phyloP scores from a whole-genome alignment of 2,113 vertebrate genomes.

The Vimba vimba region DNA sequence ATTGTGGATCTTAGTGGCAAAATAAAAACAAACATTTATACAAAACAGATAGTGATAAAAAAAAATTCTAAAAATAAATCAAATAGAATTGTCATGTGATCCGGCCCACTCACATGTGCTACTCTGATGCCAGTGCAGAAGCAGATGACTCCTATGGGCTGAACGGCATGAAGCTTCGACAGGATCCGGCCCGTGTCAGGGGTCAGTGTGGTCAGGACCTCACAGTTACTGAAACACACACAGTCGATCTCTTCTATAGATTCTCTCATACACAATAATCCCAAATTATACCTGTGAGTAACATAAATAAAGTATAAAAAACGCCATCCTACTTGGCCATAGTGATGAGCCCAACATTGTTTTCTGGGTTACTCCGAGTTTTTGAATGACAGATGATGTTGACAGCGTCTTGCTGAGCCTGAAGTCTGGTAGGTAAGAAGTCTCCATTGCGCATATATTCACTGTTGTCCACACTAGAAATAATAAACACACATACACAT shows the following conservation, averaged over 20 bases:
- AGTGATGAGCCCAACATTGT: constrained; percentile 98
- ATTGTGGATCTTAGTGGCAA: neutral
- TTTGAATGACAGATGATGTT: constrained; percentile 93
- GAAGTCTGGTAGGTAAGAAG: constrained; percentile 92
- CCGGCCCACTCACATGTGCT: constrained; percentile 84
- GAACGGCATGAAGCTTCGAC: constrained; percentile 94
- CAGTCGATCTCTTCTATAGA: neutral
- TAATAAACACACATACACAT: neutral
- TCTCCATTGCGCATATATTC: constrained; percentile 98
- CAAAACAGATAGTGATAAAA: neutral
- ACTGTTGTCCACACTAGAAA: constrained; percentile 92
- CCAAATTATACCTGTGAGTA: neutral
- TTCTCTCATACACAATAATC: neutral
- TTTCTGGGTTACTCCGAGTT: constrained; percentile 91
- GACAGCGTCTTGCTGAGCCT: constrained; percentile 95
- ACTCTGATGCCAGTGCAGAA: constrained; percentile 97
- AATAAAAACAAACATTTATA: neutral
- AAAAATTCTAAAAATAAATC: neutral
- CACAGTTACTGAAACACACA: constrained; percentile 86
- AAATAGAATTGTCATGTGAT: neutral
- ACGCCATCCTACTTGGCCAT: constrained; percentile 85
- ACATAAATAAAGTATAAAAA: neutral
- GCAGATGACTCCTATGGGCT: constrained; percentile 90
- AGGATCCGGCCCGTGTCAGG: constrained; percentile 93
- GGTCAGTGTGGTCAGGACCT: constrained; percentile 93